Evolutionary conservation across 2,113 vertebrate genomes (phyloP).

Genomic region (Eidolon helvum): DNA sequence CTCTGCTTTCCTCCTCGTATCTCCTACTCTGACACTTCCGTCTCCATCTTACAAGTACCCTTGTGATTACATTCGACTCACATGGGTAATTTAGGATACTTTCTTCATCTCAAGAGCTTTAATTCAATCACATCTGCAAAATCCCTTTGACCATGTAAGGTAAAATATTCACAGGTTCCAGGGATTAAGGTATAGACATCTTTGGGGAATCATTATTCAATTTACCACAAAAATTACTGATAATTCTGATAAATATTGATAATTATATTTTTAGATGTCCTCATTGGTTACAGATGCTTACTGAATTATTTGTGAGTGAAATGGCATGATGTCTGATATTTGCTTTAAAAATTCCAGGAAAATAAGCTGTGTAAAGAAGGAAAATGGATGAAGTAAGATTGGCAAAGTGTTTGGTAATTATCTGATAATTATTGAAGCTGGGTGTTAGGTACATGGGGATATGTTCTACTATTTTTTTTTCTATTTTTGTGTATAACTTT

Average conservation of each 20-base stretch:
- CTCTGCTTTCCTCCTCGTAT: background rate
- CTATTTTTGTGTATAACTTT: background rate
- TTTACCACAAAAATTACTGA: background rate
- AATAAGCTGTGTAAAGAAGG: background rate
- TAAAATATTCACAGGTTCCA: background rate
- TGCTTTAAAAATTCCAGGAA: conserved; percentile 10
- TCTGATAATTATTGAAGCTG: background rate
- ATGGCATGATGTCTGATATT: background rate
- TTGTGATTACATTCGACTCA: background rate
- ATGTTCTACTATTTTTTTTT: background rate
- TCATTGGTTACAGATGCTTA: background rate
- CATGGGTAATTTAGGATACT: background rate
- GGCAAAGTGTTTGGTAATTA: background rate
- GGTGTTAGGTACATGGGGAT: background rate
- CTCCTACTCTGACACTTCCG: background rate
- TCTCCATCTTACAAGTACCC: background rate
- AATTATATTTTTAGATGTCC: background rate
- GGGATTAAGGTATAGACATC: background rate
- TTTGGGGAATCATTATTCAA: background rate
- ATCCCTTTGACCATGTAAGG: background rate
- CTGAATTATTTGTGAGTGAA: background rate
- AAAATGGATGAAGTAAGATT: background rate
- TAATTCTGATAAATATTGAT: background rate
- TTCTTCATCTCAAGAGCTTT: background rate
- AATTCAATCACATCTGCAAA: background rate